Evolutionary conservation across 2,888 invertebrate genomes (phyloP).

Genomic region (Oligia latruncula): DNA sequence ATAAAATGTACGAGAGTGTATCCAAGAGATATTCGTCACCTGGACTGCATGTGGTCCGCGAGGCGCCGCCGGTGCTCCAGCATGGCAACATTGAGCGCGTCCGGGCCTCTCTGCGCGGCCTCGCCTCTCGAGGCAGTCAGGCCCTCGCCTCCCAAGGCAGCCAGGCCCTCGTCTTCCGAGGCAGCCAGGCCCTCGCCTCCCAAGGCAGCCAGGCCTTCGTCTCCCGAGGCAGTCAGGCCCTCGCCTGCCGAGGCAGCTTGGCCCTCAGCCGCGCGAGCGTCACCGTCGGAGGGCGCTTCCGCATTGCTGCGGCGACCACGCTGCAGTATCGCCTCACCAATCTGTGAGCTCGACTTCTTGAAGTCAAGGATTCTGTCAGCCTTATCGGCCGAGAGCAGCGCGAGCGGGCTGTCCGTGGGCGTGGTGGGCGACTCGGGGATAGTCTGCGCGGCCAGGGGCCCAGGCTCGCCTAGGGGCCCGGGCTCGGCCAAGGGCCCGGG

Average conservation of each 20-base stretch:
- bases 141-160: no score
- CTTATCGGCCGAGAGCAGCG: slow-evolving; percentile 71
- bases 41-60: background rate
- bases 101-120: background rate
- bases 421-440: slow-evolving; percentile 83
- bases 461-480: slow-evolving; percentile 66
- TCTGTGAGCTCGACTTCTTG: slow-evolving; percentile 82
- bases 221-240: no score
- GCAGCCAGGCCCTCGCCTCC: no score
- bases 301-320: slow-evolving; percentile 55
- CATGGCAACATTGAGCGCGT: slow-evolving; percentile 73
- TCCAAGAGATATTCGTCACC: background rate
- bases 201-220: no score
- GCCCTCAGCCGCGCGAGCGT: background rate
- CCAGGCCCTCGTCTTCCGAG: no score
- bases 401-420: slow-evolving; percentile 78
- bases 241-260: no score
- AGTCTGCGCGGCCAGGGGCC: slow-evolving; percentile 72
- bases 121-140: background rate
- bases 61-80: slow-evolving; percentile 72
- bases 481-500: slow-evolving; percentile 67
- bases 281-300: slow-evolving; percentile 24
- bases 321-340: slow-evolving; percentile 81
- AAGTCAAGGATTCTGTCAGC: slow-evolving; percentile 84
- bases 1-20: background rate